A percentile compares a stretch with the other conserved stretches of the same genome.
phyloP scores from a whole-genome alignment of 2,888 invertebrate species.

The Penaeus monodon region DNA sequence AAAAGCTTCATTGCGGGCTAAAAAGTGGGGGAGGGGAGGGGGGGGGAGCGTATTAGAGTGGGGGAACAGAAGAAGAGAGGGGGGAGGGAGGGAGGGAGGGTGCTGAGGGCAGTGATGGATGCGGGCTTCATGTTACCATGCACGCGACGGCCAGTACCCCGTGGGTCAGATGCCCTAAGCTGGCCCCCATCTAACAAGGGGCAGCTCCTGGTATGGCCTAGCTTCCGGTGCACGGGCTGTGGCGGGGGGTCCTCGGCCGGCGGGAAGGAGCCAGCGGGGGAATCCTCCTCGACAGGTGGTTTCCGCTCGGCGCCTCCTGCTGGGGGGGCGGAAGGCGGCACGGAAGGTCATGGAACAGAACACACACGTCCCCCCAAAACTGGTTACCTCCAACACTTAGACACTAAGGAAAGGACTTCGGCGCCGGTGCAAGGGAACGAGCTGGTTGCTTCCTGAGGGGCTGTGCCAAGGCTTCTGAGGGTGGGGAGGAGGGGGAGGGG shows the following conservation, averaged over 20 bases:
- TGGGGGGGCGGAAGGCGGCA: constrained; percentile 87
- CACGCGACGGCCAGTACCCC: not conserved
- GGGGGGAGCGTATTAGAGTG: too few species aligned
- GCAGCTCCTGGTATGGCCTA: constrained; percentile 16
- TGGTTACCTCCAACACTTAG: too few species aligned
- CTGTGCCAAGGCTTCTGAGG: too few species aligned
- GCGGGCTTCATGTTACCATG: not conserved
- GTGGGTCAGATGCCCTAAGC: not conserved
- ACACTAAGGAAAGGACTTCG: too few species aligned
- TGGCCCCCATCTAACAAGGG: constrained; percentile 9
- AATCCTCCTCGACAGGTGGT: constrained; percentile 82
- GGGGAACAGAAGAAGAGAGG: too few species aligned
- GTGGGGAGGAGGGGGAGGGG: too few species aligned
- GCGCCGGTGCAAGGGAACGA: too few species aligned
- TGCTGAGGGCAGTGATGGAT: not conserved
- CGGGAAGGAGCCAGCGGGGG: constrained; percentile 7
- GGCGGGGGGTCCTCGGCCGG: not conserved
- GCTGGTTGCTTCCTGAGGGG: too few species aligned
- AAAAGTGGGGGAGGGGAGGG: too few species aligned
- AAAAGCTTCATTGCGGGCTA: too few species aligned
- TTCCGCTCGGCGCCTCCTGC: constrained; percentile 84
- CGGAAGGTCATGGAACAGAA: constrained; percentile 55
- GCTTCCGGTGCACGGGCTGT: not conserved
- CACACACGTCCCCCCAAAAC: not conserved
- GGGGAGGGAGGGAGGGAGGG: not conserved